phyloP scores from a whole-genome alignment of 2,113 vertebrate species.

The Equus quagga region DNA sequence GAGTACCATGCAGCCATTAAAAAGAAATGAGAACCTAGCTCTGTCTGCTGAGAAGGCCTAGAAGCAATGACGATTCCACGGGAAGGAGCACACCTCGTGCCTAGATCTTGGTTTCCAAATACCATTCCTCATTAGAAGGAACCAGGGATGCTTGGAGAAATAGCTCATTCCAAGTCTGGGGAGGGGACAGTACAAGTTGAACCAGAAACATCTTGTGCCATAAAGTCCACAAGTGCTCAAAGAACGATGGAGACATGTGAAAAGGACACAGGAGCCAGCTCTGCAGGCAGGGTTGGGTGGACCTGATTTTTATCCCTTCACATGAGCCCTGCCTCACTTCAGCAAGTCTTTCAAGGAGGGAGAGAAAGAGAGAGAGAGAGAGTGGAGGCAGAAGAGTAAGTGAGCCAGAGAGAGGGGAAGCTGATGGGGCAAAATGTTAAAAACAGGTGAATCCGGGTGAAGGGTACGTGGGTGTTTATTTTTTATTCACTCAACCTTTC shows the following conservation, averaged over 20 bases:
- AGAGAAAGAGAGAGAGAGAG: neutral
- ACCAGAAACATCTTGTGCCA: neutral
- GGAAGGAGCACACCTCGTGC: neutral
- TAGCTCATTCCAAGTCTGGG: neutral
- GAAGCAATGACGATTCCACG: neutral
- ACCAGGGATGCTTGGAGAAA: neutral
- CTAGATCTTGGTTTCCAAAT: neutral
- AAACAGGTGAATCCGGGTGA: neutral
- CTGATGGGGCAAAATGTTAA: neutral
- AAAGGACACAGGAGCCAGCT: neutral
- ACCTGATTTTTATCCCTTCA: neutral
- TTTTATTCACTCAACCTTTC: neutral
- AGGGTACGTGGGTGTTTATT: neutral
- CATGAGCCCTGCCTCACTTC: neutral
- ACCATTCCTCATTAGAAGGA: neutral
- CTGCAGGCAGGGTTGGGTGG: neutral
- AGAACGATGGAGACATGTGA: neutral
- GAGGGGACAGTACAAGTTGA: neutral
- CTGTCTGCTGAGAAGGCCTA: neutral
- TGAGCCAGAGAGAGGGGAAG: neutral
- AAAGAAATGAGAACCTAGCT: neutral
- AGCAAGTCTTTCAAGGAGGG: neutral
- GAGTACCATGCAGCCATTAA: neutral
- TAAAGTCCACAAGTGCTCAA: neutral
- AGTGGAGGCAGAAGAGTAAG: too few species aligned